A percentile compares a stretch with the other conserved stretches of the same genome.
Conservation (phyloP, 2,113 vertebrate genomes). For the Chaenogobius annularis region DNA sequence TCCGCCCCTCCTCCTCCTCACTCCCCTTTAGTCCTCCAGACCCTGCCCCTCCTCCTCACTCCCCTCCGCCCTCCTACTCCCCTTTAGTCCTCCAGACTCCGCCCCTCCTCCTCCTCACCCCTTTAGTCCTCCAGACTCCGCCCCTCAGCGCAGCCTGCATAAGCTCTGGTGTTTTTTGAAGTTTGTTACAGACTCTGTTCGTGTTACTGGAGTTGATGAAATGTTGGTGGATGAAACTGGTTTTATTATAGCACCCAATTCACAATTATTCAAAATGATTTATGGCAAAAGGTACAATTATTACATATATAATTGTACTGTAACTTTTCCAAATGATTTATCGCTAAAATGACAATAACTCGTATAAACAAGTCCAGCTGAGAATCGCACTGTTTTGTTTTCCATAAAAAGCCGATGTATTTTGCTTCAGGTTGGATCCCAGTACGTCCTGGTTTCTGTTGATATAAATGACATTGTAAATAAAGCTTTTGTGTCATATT, state of each 20-base stretch:
- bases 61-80: too few relatives aligned
- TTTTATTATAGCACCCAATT: background rate
- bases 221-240: background rate
- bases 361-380: background rate
- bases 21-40: too few relatives aligned
- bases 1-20: too few relatives aligned
- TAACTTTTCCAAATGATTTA: background rate
- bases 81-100: too few relatives aligned
- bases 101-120: too few relatives aligned
- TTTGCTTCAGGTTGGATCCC: background rate
- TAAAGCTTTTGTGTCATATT: background rate
- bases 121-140: too few relatives aligned
- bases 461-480: constrained; percentile 2
- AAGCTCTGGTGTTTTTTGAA: background rate
- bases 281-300: too few relatives aligned
- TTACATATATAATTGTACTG: background rate
- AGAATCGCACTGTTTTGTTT: background rate
- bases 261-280: background rate
- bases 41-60: too few relatives aligned
- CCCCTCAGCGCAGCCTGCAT: too few relatives aligned
- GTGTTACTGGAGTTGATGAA: background rate
- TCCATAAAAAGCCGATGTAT: background rate
- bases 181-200: background rate
- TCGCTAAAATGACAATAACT: background rate
- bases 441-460: background rate